phyloP scores from a whole-genome alignment of 2,113 vertebrate genomes.

The Hippocampus mohnikei region DNA sequence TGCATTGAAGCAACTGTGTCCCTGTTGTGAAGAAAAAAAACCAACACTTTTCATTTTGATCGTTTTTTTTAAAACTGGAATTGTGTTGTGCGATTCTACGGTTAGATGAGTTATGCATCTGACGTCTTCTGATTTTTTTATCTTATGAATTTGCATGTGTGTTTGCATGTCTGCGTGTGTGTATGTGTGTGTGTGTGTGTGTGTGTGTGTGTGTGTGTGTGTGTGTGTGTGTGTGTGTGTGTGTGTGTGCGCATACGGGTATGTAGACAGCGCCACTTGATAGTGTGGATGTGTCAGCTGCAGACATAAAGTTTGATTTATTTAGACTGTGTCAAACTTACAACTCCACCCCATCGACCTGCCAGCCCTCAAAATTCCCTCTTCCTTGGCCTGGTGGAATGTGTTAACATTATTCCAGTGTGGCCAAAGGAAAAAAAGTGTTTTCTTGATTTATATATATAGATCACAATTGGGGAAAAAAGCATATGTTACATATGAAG shows the following conservation, averaged over 20 bases:
- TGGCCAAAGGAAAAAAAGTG: neutral
- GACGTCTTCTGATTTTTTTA: neutral
- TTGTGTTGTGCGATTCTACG: neutral
- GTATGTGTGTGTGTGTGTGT: neutral
- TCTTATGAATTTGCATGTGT: neutral
- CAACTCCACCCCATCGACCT: constrained; percentile 38
- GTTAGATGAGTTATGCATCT: neutral
- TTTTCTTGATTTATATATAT: constrained; percentile 1
- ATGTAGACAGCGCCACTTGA: constrained; percentile 46
- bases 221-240: neutral
- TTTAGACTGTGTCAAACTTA: constrained; percentile 48
- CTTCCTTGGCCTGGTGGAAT: constrained; percentile 20
- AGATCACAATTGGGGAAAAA: neutral
- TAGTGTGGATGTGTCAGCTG: constrained; percentile 54
- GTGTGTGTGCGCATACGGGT: constrained; percentile 16
- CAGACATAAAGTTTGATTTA: constrained; percentile 63
- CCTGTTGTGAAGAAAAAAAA: neutral
- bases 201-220: neutral
- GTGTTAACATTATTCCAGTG: constrained; percentile 41
- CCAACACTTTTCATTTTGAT: neutral
- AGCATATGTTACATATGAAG: neutral
- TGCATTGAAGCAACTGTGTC: neutral
- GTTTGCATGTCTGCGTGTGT: neutral
- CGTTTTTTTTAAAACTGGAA: neutral
- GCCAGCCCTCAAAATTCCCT: neutral